Conservation (phyloP, 2,113 vertebrate genomes). For the Balaeniceps rex region DNA sequence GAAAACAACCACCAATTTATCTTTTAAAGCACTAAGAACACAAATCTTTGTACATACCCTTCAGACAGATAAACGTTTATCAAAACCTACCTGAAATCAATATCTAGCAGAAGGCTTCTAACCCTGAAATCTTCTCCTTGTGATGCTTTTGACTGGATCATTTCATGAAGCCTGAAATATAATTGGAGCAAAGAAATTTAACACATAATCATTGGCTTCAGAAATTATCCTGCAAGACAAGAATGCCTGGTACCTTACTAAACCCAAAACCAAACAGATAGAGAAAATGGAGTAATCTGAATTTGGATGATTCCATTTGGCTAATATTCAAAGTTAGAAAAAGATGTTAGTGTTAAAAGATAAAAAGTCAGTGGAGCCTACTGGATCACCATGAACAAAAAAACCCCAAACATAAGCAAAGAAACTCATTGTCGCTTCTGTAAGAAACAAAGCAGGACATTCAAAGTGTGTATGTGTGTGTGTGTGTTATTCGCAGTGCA, state of each 20-base stretch:
- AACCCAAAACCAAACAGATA: background rate
- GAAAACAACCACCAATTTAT: background rate
- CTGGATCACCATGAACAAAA: background rate
- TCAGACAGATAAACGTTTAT: background rate
- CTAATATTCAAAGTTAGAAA: background rate
- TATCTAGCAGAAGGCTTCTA: conserved; percentile 91
- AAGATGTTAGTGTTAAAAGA: background rate
- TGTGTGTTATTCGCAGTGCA: background rate
- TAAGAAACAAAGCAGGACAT: background rate
- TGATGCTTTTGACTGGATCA: conserved; percentile 80
- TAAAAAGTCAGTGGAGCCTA: background rate
- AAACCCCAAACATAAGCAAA: background rate
- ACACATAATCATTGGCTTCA: background rate
- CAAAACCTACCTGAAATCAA: conserved; percentile 90
- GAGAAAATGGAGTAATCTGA: background rate
- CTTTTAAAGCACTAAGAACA: background rate
- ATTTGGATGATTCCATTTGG: background rate
- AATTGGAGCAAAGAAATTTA: conserved; percentile 54
- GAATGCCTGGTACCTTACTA: background rate
- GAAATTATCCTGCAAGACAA: conserved; percentile 5
- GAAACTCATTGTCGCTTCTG: background rate
- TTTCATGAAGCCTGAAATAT: conserved; percentile 86
- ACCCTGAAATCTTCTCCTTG: conserved; percentile 61
- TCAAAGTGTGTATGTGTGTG: background rate
- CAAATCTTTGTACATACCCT: background rate